Evolutionary conservation across 2,113 vertebrate genomes (phyloP).

Genomic region (Ceuthmochares aereus): DNA sequence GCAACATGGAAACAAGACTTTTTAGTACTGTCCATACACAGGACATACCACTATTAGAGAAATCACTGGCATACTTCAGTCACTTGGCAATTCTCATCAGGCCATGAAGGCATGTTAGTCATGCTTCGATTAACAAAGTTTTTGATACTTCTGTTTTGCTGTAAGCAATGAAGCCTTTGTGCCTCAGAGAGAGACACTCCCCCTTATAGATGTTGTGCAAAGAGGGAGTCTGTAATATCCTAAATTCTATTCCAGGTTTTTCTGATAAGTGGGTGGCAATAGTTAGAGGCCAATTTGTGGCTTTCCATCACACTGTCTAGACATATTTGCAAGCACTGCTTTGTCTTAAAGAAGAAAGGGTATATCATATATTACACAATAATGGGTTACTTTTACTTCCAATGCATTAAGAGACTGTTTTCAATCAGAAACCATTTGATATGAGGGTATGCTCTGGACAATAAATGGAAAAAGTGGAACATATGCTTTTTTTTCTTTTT

Average conservation of each 20-base stretch:
- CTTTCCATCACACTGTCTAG: constrained; percentile 54
- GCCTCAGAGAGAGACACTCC: background rate
- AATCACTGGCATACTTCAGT: background rate
- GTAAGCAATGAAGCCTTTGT: background rate
- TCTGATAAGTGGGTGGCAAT: constrained; percentile 45
- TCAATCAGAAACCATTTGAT: constrained; percentile 57
- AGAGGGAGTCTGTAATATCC: background rate
- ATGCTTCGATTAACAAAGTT: background rate
- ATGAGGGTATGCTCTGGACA: constrained; percentile 42
- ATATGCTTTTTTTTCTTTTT: background rate
- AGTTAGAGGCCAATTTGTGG: constrained; percentile 43
- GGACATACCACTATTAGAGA: background rate
- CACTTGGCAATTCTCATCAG: constrained; percentile 19
- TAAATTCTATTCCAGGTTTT: constrained; percentile 51
- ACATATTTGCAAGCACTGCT: constrained; percentile 41
- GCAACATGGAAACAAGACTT: constrained; percentile 14
- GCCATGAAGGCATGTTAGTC: background rate
- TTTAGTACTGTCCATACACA: background rate
- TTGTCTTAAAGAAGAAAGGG: constrained; percentile 45
- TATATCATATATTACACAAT: constrained; percentile 53
- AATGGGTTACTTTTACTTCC: constrained; percentile 60
- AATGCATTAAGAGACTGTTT: constrained; percentile 57
- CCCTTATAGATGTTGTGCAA: background rate
- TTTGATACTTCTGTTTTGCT: background rate
- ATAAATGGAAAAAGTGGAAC: constrained; percentile 61